Percentiles rank a stretch among this genome's conserved stretches.
Conservation (phyloP, 2,888 invertebrate species). For the Meiosimyza decipiens region DNA sequence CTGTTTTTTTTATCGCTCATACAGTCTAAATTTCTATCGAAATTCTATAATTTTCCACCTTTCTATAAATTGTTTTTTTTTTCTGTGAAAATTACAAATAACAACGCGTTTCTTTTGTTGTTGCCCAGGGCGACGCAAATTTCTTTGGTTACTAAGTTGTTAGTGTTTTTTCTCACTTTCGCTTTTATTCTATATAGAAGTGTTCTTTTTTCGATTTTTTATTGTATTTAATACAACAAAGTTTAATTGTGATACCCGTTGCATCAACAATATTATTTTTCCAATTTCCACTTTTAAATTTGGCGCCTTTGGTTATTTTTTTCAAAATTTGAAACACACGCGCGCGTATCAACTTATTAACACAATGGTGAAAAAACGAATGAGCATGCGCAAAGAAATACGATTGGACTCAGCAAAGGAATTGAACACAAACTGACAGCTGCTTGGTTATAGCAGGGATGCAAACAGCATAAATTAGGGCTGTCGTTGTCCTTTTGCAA, state of each 20-base stretch:
- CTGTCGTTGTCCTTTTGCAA: too few species aligned
- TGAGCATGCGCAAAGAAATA: slow-evolving; percentile 50
- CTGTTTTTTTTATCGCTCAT: too few species aligned
- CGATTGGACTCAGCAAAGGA: background rate
- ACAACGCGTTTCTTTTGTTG: slow-evolving; percentile 35
- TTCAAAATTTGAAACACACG: too few species aligned
- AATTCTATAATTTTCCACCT: background rate
- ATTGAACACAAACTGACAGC: background rate
- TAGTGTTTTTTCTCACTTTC: slow-evolving; percentile 4
- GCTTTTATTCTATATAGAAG: background rate
- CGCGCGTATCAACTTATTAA: background rate
- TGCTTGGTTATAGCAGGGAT: too few species aligned
- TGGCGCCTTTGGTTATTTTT: too few species aligned
- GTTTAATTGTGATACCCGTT: too few species aligned
- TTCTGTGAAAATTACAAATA: slow-evolving; percentile 31
- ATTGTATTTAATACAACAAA: too few species aligned
- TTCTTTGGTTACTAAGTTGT: slow-evolving; percentile 21
- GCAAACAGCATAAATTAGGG: too few species aligned
- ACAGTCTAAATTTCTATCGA: background rate
- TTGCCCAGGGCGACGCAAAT: slow-evolving; percentile 37
- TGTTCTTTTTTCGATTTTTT: slow-evolving; percentile 1
- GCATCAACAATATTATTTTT: too few species aligned
- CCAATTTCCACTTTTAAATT: too few species aligned
- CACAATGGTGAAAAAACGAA: slow-evolving; percentile 46
- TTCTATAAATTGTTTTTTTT: background rate